Evolutionary conservation across 2,888 invertebrate species (phyloP).

Genomic region (Malacosoma neustria): DNA sequence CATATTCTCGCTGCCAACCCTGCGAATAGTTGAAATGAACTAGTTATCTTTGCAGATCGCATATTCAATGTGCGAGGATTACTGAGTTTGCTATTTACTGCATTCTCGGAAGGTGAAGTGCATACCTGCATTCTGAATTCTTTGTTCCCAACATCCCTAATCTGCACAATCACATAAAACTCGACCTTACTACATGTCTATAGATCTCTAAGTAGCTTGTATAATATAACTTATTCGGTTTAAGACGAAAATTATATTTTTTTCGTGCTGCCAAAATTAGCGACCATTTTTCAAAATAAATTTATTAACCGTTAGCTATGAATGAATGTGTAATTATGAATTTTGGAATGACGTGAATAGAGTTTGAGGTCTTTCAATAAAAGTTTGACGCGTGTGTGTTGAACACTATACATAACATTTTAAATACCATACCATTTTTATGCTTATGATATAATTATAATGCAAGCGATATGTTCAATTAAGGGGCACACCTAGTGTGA

Average conservation of each 20-base stretch:
- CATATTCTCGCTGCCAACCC: slow-evolving; percentile 33
- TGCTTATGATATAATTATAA: too few species aligned
- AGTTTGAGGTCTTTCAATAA: too few species aligned
- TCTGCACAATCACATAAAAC: slow-evolving; percentile 2
- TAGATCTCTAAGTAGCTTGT: too few species aligned
- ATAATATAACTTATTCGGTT: background rate
- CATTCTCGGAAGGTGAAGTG: slow-evolving; percentile 59
- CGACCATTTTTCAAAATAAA: slow-evolving; percentile 26
- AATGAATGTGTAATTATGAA: slow-evolving; percentile 29
- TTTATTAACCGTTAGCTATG: slow-evolving; percentile 35
- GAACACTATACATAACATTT: too few species aligned
- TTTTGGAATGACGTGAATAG: slow-evolving; percentile 34
- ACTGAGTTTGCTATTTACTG: slow-evolving; percentile 56
- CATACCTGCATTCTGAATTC: slow-evolving; percentile 49
- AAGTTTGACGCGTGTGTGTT: too few species aligned
- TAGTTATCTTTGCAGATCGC: slow-evolving; percentile 59
- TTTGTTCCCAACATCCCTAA: slow-evolving; percentile 35
- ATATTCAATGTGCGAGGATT: slow-evolving; percentile 63
- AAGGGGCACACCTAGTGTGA: too few species aligned
- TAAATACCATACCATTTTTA: too few species aligned
- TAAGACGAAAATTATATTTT: background rate
- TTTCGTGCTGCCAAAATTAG: slow-evolving; percentile 31
- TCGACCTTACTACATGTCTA: too few species aligned
- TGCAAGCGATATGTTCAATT: too few species aligned
- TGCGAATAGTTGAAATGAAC: slow-evolving; percentile 34